Conservation (phyloP, 2,113 vertebrate genomes). For the Siphamia tubifer region DNA sequence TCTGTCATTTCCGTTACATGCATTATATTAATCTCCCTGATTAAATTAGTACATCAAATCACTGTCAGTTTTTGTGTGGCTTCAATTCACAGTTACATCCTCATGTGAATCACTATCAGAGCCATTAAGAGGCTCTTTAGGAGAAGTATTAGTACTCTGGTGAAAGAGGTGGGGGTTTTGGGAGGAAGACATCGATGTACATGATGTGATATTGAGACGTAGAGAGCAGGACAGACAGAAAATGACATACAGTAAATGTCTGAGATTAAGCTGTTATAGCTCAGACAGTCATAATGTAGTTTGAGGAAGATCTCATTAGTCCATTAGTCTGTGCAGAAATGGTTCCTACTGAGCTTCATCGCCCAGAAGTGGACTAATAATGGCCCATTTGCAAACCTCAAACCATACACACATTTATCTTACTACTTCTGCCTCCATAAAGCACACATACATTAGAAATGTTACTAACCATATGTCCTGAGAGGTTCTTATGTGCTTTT, state of each 20-base stretch:
- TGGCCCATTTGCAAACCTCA: slow-evolving; percentile 55
- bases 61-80: slow-evolving; percentile 7
- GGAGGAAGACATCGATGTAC: not conserved
- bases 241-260: not conserved
- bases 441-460: not conserved
- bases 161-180: not conserved
- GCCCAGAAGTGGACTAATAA: slow-evolving; percentile 31
- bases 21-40: slow-evolving; percentile 29
- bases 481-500: not conserved
- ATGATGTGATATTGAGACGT: not conserved
- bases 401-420: slow-evolving; percentile 4
- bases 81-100: not conserved
- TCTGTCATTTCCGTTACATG: slow-evolving; percentile 36
- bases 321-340: slow-evolving; percentile 31
- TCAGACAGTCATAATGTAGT: not conserved
- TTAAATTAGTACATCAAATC: slow-evolving; percentile 39
- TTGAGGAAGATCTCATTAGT: slow-evolving; percentile 3
- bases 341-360: not conserved
- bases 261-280: not conserved
- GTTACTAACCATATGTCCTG: no score
- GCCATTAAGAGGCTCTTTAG: slow-evolving; percentile 51
- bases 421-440: not conserved
- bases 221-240: not conserved
- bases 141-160: slow-evolving; percentile 22
- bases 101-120: slow-evolving; percentile 35